Base-by-base conservation (phyloP, 2,888 invertebrate genomes). In the Apantesis nais region DNA sequence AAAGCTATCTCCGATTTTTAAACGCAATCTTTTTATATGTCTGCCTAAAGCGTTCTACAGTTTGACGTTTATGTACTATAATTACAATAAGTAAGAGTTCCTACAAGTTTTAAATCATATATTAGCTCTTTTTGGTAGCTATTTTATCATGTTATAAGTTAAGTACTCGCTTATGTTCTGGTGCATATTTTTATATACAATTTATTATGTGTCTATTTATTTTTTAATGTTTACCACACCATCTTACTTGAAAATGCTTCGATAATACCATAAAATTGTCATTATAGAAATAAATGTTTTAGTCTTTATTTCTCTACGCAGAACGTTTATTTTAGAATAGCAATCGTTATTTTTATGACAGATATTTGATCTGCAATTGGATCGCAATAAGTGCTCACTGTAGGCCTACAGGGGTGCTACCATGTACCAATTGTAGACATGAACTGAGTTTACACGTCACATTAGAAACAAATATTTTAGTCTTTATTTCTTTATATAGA, bases 141-240 rank as follows among this genome's bases (percentile, higher is more conserved):
- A 77, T 81, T 74, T 70, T 82, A 78, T 75, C 68, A 73, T 69
- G 70, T 77, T 77, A 74, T 76, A 48, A 68, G 74, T 74, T 76
- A 70, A 82, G 64, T 66, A 74, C 44, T 74, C 41, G 75, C 79
- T 78, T 79, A 74, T 62, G 31, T 75, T 78, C 48, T 77, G 82
- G 82, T 82, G 82, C 82, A 79, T 82, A 82, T 80, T 82, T 78
- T 80, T 78, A 68, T 74, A 80, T 74, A 80, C 76, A 70, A 71
- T 74, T 75, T 79, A 76, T 77, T 78, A 65, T 68, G 79, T 82
- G 82, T 82, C 82, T 82, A 82, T 82, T 82, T 82, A 82, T 74
- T 79, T 75, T 81, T 78, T 74, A 74, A 77, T 75, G 78, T 81
- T 67, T 72, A 74, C 71, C 34, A 44, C 16, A 19, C 61, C 67